Conservation (phyloP, 2,888 invertebrate genomes). For the Dendrolimus pini region DNA sequence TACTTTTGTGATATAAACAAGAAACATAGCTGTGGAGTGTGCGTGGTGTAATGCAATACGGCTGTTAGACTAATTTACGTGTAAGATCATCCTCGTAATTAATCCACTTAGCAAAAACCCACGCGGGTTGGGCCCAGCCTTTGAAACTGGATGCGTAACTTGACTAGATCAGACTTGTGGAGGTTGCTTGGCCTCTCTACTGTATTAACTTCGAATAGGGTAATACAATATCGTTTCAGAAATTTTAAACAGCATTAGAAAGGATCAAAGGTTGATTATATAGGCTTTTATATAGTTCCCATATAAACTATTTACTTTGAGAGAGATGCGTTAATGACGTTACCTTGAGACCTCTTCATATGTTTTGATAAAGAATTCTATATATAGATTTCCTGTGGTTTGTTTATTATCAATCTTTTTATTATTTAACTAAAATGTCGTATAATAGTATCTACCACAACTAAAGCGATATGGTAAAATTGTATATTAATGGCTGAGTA, state of each 20-base stretch:
- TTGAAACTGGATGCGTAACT: constrained; percentile 48
- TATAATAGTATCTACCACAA: no score
- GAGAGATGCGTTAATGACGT: no score
- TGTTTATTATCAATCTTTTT: no score
- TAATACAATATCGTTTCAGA: background rate
- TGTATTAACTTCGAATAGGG: background rate
- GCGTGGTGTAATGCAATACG: constrained; percentile 38
- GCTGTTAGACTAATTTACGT: constrained; percentile 60
- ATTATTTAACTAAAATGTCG: no score
- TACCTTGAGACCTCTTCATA: no score
- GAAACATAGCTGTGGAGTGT: constrained; percentile 6
- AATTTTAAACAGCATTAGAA: no score
- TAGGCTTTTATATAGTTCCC: no score
- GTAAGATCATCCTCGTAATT: constrained; percentile 66
- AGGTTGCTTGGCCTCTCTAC: constrained; percentile 21
- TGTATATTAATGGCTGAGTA: no score
- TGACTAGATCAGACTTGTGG: constrained; percentile 3
- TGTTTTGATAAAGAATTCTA: background rate
- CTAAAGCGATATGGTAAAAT: no score
- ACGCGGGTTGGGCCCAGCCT: constrained; percentile 25
- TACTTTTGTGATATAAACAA: background rate
- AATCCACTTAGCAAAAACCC: constrained; percentile 62
- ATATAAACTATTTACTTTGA: no score
- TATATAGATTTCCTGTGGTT: background rate
- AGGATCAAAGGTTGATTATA: no score